Conservation (phyloP, 2,888 invertebrate species). For the Ormyrus labotus region DNA sequence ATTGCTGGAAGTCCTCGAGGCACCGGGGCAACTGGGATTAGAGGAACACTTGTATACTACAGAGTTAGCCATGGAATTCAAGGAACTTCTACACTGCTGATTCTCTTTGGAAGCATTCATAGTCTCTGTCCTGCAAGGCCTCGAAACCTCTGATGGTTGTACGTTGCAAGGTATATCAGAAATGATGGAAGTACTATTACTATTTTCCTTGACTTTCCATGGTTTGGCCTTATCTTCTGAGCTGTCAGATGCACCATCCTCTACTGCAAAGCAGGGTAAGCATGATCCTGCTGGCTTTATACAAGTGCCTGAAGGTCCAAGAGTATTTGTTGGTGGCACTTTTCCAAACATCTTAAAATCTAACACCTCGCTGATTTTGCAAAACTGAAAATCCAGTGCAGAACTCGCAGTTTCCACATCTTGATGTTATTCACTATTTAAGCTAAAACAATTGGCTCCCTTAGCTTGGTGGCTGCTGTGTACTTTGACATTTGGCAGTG, state of each 20-base stretch:
- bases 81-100: slow-evolving; percentile 50
- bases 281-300: slow-evolving; percentile 61
- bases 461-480: background rate
- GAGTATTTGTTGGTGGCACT: slow-evolving; percentile 67
- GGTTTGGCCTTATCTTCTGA: slow-evolving; percentile 66
- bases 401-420: slow-evolving; percentile 33
- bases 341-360: slow-evolving; percentile 68
- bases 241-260: slow-evolving; percentile 59
- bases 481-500: slow-evolving; percentile 49
- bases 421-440: background rate
- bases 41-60: slow-evolving; percentile 66
- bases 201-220: slow-evolving; percentile 66
- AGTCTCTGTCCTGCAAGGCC: slow-evolving; percentile 60
- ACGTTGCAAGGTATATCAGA: slow-evolving; percentile 63
- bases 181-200: slow-evolving; percentile 59
- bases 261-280: slow-evolving; percentile 67
- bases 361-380: slow-evolving; percentile 36
- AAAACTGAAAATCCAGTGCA: slow-evolving; percentile 17
- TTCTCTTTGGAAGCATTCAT: slow-evolving; percentile 60
- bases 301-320: slow-evolving; percentile 61
- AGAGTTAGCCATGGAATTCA: slow-evolving; percentile 53
- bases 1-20: slow-evolving; percentile 54
- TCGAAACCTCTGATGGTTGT: slow-evolving; percentile 55
- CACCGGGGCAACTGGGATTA: slow-evolving; percentile 63
- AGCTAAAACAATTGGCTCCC: background rate